phyloP scores from a whole-genome alignment of 2,113 vertebrate species.

The Centropus bengalensis region DNA sequence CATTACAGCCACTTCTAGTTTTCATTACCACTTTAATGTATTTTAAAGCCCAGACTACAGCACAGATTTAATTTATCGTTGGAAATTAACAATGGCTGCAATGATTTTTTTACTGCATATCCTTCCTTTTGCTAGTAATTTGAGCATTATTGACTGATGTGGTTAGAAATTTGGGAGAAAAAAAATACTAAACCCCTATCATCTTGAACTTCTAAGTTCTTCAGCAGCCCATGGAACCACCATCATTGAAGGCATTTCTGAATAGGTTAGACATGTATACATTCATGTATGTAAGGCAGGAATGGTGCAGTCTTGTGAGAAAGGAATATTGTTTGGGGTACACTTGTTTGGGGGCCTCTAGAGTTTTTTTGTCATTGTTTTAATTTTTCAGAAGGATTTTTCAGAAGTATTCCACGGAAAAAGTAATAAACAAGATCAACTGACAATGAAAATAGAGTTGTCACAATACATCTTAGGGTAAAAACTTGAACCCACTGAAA shows the following conservation, averaged over 20 bases:
- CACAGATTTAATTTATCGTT: neutral
- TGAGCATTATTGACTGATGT: neutral
- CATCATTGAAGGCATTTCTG: neutral
- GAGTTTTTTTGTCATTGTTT: neutral
- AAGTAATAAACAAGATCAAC: neutral
- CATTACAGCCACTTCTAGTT: neutral
- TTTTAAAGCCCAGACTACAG: neutral
- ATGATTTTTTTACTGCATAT: neutral
- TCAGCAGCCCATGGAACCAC: neutral
- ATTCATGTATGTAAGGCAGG: no score
- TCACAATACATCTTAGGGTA: neutral
- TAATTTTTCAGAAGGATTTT: neutral
- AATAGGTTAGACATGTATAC: accelerated
- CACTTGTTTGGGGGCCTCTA: neutral
- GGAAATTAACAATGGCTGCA: neutral
- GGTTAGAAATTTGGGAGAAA: neutral
- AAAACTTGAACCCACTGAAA: neutral
- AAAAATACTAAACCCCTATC: neutral
- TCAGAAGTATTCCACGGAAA: neutral
- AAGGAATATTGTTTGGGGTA: neutral
- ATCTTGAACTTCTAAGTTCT: neutral
- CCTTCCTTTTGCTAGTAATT: neutral
- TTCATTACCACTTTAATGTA: neutral
- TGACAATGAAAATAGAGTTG: neutral
- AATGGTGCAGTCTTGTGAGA: neutral